A percentile compares a stretch with the other conserved stretches of the same genome.
Evolutionary conservation across 1,140 invertebrate species (phyloP).

Genomic region (Drosophila varians): DNA sequence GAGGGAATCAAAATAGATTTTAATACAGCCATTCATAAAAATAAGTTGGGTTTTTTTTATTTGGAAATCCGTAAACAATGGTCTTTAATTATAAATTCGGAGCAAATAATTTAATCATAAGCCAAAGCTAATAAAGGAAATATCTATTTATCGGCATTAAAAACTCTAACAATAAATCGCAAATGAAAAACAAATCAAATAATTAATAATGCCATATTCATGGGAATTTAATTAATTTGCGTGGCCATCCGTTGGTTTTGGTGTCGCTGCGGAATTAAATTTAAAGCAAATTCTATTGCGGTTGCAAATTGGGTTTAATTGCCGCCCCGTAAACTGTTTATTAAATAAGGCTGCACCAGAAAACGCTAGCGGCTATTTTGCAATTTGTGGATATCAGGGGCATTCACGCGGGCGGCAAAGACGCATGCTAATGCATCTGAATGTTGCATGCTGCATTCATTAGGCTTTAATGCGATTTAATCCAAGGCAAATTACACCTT

Average conservation of each 20-base stretch:
- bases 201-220: conserved; percentile 64
- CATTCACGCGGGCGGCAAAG: conserved; percentile 20
- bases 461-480: conserved; percentile 35
- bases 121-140: conserved; percentile 18
- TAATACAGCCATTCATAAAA: not conserved
- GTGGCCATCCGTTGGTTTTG: conserved; percentile 28
- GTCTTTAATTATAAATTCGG: conserved; percentile 43
- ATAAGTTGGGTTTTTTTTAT: not conserved
- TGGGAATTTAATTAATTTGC: conserved; percentile 72
- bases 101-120: conserved; percentile 50
- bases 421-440: conserved; percentile 12
- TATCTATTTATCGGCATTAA: conserved; percentile 31
- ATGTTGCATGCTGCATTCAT: conserved; percentile 19
- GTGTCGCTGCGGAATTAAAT: conserved; percentile 19
- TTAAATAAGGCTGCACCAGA: conserved; percentile 42
- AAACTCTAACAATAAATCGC: conserved; percentile 6
- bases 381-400: conserved; percentile 46
- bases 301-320: conserved; percentile 64
- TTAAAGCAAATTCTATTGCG: conserved; percentile 58
- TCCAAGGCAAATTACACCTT: conserved; percentile 22
- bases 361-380: conserved; percentile 7
- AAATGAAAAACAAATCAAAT: conserved; percentile 32
- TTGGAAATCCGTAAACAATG: conserved; percentile 30
- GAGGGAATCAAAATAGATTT: conserved; percentile 10
- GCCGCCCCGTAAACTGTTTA: conserved; percentile 40